Evolutionary conservation across 1,140 invertebrate genomes (phyloP), one percentile per base, ranked within the genome.

Genomic region (Calycopis cecrops): DNA sequence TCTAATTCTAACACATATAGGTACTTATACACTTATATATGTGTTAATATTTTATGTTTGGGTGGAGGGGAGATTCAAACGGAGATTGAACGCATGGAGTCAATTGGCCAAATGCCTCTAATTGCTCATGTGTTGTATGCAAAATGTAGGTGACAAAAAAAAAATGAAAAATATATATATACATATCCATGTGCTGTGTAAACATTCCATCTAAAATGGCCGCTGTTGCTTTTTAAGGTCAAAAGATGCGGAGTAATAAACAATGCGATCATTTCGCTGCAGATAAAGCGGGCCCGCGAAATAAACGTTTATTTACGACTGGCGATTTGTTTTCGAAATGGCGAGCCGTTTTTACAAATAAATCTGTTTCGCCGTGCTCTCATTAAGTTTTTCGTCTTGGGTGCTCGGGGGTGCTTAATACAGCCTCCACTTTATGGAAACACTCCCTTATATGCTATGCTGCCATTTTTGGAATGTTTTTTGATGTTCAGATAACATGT

Each of bases 301-400:
- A 57, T 52, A 57, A 28, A 51, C 53, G 40, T 42, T 60, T 60
- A 60, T 60, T 60, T 60, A 60, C 40, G 52, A 40, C 37, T 34
- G 18, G 53, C 34, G 40, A 55, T 60, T 60, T 57, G 55, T 57
- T 57, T 38, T 40, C 58, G 18, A 55, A 60, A 60, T 60, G 50
- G 58, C 55, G 51, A 38, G 48, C 17, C 10, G 21, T 52, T 52
- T 52, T 52, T 52, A 52, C 50, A 52, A 52, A 52, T 52, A 52
- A 52, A 57, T 57, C 55, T 57, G 55, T 51, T 57, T 38, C 38
- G 55, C 28, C 17, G 49, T 34, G 12, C 40, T 33, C 52, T 53
- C 52, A 53, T 53, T 53, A 53, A 44, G 37, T 53, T 53, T 53
- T 53, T 34, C 17, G 37, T 34, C 38, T 53, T 12, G 10, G 37